Evolutionary conservation across 2,797 vertebrate genomes (phyloP), one percentile per base, ranked within the genome.

Genomic region (Zonotrichia albicollis): DNA sequence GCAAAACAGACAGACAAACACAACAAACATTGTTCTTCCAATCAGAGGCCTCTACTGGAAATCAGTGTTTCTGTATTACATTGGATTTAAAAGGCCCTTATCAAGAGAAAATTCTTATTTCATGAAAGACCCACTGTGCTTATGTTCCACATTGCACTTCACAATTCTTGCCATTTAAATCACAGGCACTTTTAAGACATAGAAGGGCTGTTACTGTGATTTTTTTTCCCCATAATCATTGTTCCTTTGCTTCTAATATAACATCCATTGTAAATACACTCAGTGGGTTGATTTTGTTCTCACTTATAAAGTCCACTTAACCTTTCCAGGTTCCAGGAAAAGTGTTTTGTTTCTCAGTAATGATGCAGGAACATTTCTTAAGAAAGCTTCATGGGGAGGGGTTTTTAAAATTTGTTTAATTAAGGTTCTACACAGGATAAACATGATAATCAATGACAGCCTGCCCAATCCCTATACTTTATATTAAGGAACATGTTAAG

Each of bases 61-160:
- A 96, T 81, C 82, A 84, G 36, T 84, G 65, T 58, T 87, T 66
- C 89, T 90, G 38, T 48, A 91, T 91, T 57, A 79, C 38, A 32
- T 40, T 65, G 42, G n/a, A 89, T 32, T 76, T 84, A 91, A 93
- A 85, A 93, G 36, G 21, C 45, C 38, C 45, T 90, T 94, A 93
- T 81, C 62, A 84, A 91, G 27, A 87, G 40, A 84, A 92, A 94
- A 88, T 81, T 72, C 66, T 61, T 76, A 90, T 70, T 93, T 93
- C 60, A 74, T 57, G 17, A 54, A 86, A 73, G 48, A 51, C 67
- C 27, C 76, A 50, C 67, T 61, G 60, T 72, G 57, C 34, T 84
- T 86, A 45, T 77, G 53, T 54, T 81, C 87, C 64, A 62, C 51
- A 70, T 36, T 20, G 32, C 48, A 91, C 61, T 92, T 70, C 60